Evolutionary conservation across 2,797 vertebrate species (phyloP), one percentile per base, ranked within the genome.

Genomic region (Borostomias antarcticus): DNA sequence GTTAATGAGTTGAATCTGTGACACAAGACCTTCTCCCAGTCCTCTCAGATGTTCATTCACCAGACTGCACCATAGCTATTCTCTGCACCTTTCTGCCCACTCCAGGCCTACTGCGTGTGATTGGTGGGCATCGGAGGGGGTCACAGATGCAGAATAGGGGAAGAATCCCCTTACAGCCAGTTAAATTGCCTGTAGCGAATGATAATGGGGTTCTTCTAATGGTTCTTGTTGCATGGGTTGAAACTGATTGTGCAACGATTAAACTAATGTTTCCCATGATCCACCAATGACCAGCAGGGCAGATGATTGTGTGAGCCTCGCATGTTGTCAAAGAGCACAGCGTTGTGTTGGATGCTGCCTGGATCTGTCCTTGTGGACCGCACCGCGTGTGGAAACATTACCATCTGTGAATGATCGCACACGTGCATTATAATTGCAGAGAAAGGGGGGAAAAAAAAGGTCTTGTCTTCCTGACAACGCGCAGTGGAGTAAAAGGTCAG

Each of bases 1-100:
- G 62, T 75, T 75, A 82, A 81, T 81, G 78, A 77, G 63, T 68
- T 73, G 71, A 75, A 78, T 71, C 57, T 73, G 52, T 63, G 72
- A 73, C 69, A 59, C 57, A 52, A 70, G 51, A 32, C 17, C 37
- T 2, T n/a, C n/a, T n/a, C n/a, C n/a, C n/a, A n/a, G n/a, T n/a
- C n/a, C n/a, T n/a, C n/a, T n/a, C n/a, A n/a, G n/a, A n/a, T n/a
- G n/a, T n/a, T n/a, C n/a, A n/a, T n/a, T n/a, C n/a, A n/a, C n/a
- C n/a, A n/a, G n/a, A n/a, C n/a, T n/a, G n/a, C n/a, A n/a, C n/a
- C n/a, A n/a, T n/a, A n/a, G n/a, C n/a, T n/a, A n/a, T n/a, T n/a
- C n/a, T n/a, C n/a, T n/a, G n/a, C n/a, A n/a, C n/a, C n/a, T n/a
- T n/a, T n/a, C n/a, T n/a, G n/a, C n/a, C n/a, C n/a, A n/a, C n/a